These are phyloP conservation scores for Anguilla anguilla DNA, from an alignment of 2,797 vertebrate genomes.

Conservation along the genomic window DNA sequence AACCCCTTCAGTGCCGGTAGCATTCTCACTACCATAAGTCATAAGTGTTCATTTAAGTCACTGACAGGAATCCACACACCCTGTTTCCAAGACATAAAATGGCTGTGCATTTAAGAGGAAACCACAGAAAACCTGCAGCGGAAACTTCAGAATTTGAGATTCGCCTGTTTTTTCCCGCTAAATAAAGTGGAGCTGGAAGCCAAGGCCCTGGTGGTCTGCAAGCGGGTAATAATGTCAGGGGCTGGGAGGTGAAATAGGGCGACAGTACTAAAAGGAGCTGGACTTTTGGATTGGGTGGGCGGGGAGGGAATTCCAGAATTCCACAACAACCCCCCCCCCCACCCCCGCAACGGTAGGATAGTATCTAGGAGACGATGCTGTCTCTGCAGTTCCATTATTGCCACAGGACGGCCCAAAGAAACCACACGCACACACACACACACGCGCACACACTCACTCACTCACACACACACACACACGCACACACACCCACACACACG, in stretches of 20 bases:
- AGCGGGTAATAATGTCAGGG: neutral
- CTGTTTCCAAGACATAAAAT: neutral
- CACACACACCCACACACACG: too few species aligned
- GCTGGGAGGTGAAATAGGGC: neutral
- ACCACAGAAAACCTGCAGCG: neutral
- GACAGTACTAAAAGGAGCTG: neutral
- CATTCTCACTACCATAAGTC: neutral
- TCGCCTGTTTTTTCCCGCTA: neutral
- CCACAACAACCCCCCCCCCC: neutral
- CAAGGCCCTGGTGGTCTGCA: neutral
- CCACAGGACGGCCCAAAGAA: neutral
- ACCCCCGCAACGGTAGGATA: neutral
- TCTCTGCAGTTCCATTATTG: neutral
- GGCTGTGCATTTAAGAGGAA: too few species aligned
- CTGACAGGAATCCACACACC: neutral
- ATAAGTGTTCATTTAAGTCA: too few species aligned
- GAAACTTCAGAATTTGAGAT: neutral
- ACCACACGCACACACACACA: neutral
- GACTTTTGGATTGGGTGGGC: neutral
- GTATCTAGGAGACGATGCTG: neutral
- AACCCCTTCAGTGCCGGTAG: neutral
- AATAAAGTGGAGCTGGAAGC: neutral
- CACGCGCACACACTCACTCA: neutral
- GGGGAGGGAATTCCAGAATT: neutral
- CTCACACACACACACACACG: too few species aligned